phyloP scores from a whole-genome alignment of 2,888 invertebrate genomes.

The Cepaea hortensis region DNA sequence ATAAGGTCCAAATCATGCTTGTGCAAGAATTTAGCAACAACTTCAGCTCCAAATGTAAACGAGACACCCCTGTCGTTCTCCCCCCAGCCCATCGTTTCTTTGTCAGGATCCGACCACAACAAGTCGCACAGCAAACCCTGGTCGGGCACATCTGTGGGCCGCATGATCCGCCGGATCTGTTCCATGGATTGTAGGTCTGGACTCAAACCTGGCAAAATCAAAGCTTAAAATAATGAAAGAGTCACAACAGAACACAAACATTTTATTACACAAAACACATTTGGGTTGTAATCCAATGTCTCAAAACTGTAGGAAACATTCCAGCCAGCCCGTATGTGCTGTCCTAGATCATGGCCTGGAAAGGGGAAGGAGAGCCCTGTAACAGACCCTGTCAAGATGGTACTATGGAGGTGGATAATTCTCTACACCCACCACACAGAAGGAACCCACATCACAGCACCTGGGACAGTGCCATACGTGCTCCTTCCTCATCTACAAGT shows the following conservation, averaged over 20 bases:
- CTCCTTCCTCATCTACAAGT: too few relatives aligned
- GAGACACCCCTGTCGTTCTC: conserved; percentile 99
- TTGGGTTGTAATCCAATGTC: background rate
- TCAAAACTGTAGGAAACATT: background rate
- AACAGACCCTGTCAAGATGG: too few relatives aligned
- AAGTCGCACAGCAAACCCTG: conserved; percentile 79
- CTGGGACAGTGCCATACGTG: too few relatives aligned
- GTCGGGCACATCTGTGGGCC: conserved; percentile 81
- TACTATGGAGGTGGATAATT: too few relatives aligned
- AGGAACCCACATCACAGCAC: too few relatives aligned
- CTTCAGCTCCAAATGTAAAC: conserved; percentile 99
- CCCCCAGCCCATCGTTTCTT: conserved; percentile 97
- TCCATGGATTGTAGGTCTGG: conserved; percentile 91
- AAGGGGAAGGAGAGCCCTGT: too few relatives aligned
- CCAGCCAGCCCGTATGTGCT: too few relatives aligned
- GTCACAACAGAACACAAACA: background rate
- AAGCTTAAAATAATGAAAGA: background rate
- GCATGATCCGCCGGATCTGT: conserved; percentile 80
- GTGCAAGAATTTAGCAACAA: conserved; percentile 98
- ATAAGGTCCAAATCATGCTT: conserved; percentile 99
- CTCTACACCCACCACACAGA: too few relatives aligned
- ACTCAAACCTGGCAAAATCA: conserved; percentile 79
- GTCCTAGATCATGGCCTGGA: too few relatives aligned
- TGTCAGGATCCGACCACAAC: conserved; percentile 80
- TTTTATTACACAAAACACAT: background rate